These are phyloP conservation scores for Calypte anna DNA, from an alignment of 2,113 vertebrate genomes.

Conservation along the genomic window DNA sequence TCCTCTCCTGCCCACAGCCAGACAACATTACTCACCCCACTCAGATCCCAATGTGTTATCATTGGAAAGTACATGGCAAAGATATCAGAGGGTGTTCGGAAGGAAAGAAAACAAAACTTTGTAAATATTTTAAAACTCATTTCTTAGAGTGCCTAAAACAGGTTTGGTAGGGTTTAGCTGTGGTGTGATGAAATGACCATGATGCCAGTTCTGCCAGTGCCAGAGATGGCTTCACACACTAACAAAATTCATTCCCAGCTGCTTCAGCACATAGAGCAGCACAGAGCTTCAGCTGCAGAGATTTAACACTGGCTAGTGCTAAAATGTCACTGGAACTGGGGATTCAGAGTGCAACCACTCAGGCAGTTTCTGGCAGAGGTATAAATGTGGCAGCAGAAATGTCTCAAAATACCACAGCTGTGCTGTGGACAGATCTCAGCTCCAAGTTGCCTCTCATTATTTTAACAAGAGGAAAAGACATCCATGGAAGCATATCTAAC, in stretches of 20 bases:
- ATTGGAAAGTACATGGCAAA: conserved; percentile 72
- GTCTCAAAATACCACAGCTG: conserved; percentile 57
- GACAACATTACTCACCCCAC: conserved; percentile 60
- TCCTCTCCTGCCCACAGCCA: conserved; percentile 49
- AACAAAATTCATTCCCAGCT: background rate
- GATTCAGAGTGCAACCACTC: background rate
- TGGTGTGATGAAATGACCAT: conserved; percentile 32
- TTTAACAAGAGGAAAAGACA: conserved; percentile 44
- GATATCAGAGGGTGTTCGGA: conserved; percentile 56
- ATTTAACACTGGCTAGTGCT: background rate
- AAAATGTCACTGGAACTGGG: conserved; percentile 11
- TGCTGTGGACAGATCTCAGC: background rate
- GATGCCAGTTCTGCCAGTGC: background rate
- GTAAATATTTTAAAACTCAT: conserved; percentile 46
- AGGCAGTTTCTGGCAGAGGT: conserved; percentile 27
- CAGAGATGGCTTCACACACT: background rate
- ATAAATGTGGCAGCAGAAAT: conserved; percentile 23
- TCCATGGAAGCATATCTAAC: conserved; percentile 6
- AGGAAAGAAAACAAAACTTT: conserved; percentile 55
- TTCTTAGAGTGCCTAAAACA: conserved; percentile 40
- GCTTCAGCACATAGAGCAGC: background rate
- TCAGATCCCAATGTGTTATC: conserved; percentile 63
- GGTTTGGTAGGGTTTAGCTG: background rate
- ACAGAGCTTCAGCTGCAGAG: conserved; percentile 5
- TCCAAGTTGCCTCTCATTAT: conserved; percentile 28